These are phyloP conservation scores for Belonocnema kinseyi DNA, from an alignment of 1,140 invertebrate species.

Conservation along the genomic window DNA sequence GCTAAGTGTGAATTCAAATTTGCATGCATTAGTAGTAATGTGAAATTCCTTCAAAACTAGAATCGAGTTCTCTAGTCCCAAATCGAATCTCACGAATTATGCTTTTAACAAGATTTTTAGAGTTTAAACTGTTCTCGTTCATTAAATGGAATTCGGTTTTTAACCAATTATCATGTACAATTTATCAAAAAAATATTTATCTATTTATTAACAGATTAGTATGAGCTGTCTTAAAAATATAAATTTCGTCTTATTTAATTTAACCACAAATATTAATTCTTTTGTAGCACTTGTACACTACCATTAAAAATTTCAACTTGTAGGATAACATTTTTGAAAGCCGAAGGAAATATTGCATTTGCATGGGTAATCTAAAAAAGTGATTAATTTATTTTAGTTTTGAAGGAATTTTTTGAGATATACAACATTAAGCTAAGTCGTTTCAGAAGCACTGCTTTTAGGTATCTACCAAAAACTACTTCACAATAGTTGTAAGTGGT, in stretches of 20 bases:
- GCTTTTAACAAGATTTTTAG: conserved; percentile 10
- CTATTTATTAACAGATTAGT: too few species aligned
- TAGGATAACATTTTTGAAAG: too few species aligned
- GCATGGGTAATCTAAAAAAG: not conserved
- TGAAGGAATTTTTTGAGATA: not conserved
- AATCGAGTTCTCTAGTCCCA: not conserved
- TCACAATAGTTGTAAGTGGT: not conserved
- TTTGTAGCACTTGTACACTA: too few species aligned
- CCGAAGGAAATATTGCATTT: not conserved
- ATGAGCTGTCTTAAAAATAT: too few species aligned
- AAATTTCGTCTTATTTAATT: too few species aligned
- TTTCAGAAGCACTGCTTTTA: conserved; percentile 18
- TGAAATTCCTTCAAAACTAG: conserved; percentile 16
- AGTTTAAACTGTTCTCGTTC: not conserved
- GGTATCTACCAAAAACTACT: not conserved
- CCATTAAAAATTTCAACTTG: too few species aligned
- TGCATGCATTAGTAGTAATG: conserved; percentile 29
- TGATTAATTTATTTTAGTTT: not conserved
- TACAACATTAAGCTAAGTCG: not conserved
- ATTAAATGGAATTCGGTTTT: not conserved
- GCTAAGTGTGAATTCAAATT: conserved; percentile 29
- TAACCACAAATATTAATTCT: too few species aligned
- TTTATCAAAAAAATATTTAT: too few species aligned
- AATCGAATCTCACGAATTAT: conserved; percentile 4
- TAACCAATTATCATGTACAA: too few species aligned